Percentiles rank a stretch among this genome's conserved stretches.
These are phyloP conservation scores for Passer montanus DNA, from an alignment of 2,113 vertebrate species.

Conservation along the genomic window DNA sequence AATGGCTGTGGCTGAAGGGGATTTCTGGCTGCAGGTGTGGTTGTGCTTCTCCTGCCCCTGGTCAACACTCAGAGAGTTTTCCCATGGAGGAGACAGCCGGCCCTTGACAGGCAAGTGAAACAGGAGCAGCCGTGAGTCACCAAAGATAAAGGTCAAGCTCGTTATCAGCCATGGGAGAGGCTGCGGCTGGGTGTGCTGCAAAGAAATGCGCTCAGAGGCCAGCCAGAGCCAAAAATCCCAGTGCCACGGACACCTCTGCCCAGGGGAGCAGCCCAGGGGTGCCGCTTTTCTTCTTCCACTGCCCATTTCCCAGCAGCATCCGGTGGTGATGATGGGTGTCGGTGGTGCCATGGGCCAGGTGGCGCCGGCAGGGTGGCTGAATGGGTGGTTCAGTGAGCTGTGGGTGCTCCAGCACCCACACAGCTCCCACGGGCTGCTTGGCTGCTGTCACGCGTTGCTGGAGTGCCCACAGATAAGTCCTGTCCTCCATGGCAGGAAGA, in stretches of 20 bases:
- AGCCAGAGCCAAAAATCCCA: background rate
- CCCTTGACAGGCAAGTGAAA: background rate
- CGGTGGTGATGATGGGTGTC: background rate
- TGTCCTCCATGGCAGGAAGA: background rate
- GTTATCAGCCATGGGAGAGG: constrained; percentile 33
- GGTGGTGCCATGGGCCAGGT: background rate
- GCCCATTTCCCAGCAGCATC: background rate
- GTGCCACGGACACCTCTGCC: background rate
- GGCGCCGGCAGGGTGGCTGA: background rate
- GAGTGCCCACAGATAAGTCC: background rate
- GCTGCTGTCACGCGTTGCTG: background rate
- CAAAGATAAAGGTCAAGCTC: constrained; percentile 31
- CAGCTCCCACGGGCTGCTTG: background rate
- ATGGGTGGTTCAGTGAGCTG: background rate
- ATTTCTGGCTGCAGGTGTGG: background rate
- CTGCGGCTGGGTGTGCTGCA: background rate
- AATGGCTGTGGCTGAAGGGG: background rate
- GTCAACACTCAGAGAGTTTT: background rate
- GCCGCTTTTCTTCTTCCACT: background rate
- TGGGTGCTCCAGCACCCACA: background rate
- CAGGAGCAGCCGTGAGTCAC: constrained; percentile 47
- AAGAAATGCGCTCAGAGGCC: constrained; percentile 4
- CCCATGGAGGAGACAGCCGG: background rate
- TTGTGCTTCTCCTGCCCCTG: background rate
- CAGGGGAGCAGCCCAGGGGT: background rate